Conservation (phyloP, 1,140 invertebrate species). For the Hylyphantes graminicola region DNA sequence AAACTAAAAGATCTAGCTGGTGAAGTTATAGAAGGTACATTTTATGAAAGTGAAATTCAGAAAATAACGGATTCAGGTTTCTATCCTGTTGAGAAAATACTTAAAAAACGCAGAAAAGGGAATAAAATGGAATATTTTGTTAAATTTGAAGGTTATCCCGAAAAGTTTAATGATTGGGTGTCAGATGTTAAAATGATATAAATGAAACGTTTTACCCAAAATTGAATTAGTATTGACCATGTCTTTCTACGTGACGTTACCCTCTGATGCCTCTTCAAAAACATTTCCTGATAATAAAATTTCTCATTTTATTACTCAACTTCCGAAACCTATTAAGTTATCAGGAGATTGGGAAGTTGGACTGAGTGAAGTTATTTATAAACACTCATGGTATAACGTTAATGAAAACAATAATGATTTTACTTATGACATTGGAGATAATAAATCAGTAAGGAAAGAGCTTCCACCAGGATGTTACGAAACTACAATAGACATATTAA, state of each 20-base stretch:
- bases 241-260: slow-evolving; percentile 22
- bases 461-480: neutral
- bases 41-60: slow-evolving; percentile 55
- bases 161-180: slow-evolving; percentile 24
- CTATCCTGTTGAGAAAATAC: neutral
- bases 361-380: neutral
- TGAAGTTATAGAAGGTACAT: slow-evolving; percentile 45
- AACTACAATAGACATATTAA: neutral
- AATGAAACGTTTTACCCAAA: too few species aligned
- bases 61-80: neutral
- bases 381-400: neutral
- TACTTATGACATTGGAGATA: neutral
- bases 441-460: neutral
- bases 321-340: neutral
- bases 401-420: too few species aligned
- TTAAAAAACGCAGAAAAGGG: neutral
- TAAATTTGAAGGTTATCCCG: slow-evolving; percentile 2
- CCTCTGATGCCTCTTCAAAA: neutral
- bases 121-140: slow-evolving; percentile 27
- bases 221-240: neutral
- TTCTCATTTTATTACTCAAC: slow-evolving; percentile 2
- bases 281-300: slow-evolving; percentile 10
- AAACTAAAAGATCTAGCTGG: slow-evolving; percentile 25
- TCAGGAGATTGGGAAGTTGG: slow-evolving; percentile 3
- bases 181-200: neutral